These are phyloP conservation scores for Gymnoscopelus microlampas DNA, from an alignment of 2,797 vertebrate genomes.

Conservation along the genomic window DNA sequence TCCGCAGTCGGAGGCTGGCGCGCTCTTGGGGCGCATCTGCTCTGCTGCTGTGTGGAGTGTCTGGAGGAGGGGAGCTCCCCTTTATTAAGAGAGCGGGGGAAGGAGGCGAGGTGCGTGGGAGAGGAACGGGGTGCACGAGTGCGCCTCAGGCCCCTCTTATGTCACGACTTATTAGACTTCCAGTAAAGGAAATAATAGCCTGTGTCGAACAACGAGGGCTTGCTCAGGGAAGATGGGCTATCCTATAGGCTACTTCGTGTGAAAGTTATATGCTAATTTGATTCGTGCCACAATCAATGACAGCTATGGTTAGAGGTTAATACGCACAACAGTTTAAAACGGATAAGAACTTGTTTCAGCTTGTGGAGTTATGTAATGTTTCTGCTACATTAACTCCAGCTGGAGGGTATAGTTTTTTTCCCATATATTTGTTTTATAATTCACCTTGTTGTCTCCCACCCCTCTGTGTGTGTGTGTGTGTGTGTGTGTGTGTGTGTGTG, in stretches of 20 bases:
- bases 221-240: neutral
- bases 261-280: slow-evolving; percentile 11
- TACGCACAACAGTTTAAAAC: too few relatives aligned
- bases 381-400: slow-evolving; percentile 1
- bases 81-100: slow-evolving; percentile 60
- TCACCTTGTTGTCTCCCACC: too few relatives aligned
- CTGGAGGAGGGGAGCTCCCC: slow-evolving; percentile 50
- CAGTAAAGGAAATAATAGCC: slow-evolving; percentile 26
- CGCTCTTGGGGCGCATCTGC: slow-evolving; percentile 50
- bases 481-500: too few relatives aligned
- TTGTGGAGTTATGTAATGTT: slow-evolving; percentile 35
- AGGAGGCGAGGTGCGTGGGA: slow-evolving; percentile 63
- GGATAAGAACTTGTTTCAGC: neutral
- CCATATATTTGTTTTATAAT: too few relatives aligned
- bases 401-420: too few relatives aligned
- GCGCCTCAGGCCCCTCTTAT: slow-evolving; percentile 43
- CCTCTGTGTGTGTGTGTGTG: neutral
- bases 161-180: slow-evolving; percentile 75
- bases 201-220: neutral
- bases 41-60: slow-evolving; percentile 57
- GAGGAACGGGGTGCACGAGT: slow-evolving; percentile 51
- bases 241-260: slow-evolving; percentile 32
- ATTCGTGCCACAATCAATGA: slow-evolving; percentile 52
- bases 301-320: neutral
- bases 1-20: slow-evolving; percentile 37